Conservation (phyloP, 2,888 invertebrate genomes). For the Zeuzera pyrina region DNA sequence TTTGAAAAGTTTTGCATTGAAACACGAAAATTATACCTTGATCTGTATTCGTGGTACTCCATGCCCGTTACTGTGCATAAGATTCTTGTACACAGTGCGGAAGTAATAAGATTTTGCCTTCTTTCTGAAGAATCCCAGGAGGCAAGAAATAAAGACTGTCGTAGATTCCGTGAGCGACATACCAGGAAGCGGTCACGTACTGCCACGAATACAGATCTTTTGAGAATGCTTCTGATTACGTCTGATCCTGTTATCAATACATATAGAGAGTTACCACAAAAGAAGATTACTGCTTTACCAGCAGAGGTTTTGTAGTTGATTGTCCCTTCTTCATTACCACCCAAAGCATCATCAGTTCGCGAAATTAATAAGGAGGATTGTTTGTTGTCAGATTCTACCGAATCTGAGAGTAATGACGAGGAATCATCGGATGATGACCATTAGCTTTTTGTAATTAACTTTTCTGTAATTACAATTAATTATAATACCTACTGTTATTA, state of each 20-base stretch:
- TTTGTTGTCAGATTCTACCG: too few relatives aligned
- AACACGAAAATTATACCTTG: conserved; percentile 9
- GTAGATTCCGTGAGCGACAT: conserved; percentile 7
- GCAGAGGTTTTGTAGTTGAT: too few relatives aligned
- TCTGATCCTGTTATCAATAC: not conserved
- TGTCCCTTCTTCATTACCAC: too few relatives aligned
- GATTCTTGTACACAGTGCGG: conserved; percentile 9
- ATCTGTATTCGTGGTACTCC: conserved; percentile 14
- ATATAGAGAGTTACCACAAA: not conserved
- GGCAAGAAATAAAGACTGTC: conserved; percentile 9
- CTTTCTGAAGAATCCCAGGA: conserved; percentile 11
- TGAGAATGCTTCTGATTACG: not conserved
- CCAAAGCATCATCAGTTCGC: too few relatives aligned
- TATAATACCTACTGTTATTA: not conserved
- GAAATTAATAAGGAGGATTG: too few relatives aligned
- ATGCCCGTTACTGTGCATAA: conserved; percentile 13
- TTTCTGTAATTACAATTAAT: too few relatives aligned
- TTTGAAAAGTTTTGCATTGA: conserved; percentile 7
- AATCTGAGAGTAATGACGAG: too few relatives aligned
- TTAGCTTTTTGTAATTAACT: too few relatives aligned
- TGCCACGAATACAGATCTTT: conserved; percentile 1
- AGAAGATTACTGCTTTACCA: too few relatives aligned
- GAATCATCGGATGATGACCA: too few relatives aligned
- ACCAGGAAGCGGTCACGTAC: conserved; percentile 5
- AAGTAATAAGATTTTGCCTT: conserved; percentile 8